Evolutionary conservation across 2,888 invertebrate species (phyloP), one percentile per base, ranked within the genome.

Genomic region (Ommatoiulus sabulosus): DNA sequence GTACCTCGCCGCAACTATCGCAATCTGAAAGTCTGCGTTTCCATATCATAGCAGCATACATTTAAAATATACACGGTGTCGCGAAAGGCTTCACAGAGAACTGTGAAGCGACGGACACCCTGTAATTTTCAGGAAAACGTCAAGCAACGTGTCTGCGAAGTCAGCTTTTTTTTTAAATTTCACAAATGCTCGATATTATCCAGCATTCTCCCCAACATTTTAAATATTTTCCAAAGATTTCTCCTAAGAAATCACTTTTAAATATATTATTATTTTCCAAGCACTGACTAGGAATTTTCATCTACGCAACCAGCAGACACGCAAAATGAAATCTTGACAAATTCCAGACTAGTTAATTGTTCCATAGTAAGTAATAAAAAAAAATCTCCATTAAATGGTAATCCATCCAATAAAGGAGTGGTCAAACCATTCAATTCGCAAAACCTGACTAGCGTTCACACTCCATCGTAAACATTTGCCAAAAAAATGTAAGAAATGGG

Each of bases 381-480:
- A 63, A 63, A 20, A 4, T 4, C 63, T 63, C 8, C 20, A 20
- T 63, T 20, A 63, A 72, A 72, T 72, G 72, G 24, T 10, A 24
- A 24, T 72, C 72, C 72, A 72, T 24, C 72, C 24, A 72, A 72
- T 10, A 72, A 72, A 72, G 72, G 72, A 24, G 3, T 72, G 72
- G 72, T 72, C 72, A 72, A 35, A n/a, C 72, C 72, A 72, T 24
- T 24, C 35, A 2, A 35, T 72, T 10, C 24, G 3, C 24, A 24
- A 72, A 72, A 72, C 72, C 72, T 72, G 72, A 72, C 72, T 24
- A 72, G 72, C 72, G 10, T 72, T 72, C 72, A 72, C 72, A 24
- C 72, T 72, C 24, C 72, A 72, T 72, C 20, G 24, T 20, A 24
- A 72, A 72, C 72, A 24, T 72, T 72, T 72, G 72, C 10, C 72